Conservation (phyloP, 2,888 invertebrate genomes). For the Allolobophora icterica region DNA sequence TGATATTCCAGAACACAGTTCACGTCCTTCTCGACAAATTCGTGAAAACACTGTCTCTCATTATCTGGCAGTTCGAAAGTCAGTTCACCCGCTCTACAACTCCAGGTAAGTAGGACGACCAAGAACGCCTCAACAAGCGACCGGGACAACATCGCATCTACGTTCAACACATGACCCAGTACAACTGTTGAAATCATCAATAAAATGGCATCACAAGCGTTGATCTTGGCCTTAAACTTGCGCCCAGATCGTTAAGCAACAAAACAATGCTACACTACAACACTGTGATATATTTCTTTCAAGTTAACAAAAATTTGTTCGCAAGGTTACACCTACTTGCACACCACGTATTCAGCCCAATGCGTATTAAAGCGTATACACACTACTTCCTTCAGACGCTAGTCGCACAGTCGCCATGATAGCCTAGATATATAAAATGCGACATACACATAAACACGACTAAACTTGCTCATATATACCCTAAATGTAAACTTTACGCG, state of each 20-base stretch:
- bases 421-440: not conserved
- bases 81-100: constrained; percentile 72
- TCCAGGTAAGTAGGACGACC: not conserved
- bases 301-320: not conserved
- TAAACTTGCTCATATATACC: no score
- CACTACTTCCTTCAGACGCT: not conserved
- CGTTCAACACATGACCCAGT: not conserved
- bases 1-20: constrained; percentile 92
- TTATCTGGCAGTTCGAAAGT: constrained; percentile 97
- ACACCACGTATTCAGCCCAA: not conserved
- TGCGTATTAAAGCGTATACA: not conserved
- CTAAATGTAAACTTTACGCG: no score
- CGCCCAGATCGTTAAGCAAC: not conserved
- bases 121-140: constrained; percentile 30
- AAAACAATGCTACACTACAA: not conserved
- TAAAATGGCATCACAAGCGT: not conserved
- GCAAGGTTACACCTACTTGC: constrained; percentile 23
- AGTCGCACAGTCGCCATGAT: no score
- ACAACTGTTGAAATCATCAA: not conserved
- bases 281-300: not conserved
- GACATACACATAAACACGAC: no score
- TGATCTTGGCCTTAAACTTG: not conserved
- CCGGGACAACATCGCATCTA: not conserved
- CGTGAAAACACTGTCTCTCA: constrained; percentile 95
- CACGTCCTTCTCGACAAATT: constrained; percentile 86